phyloP scores from a whole-genome alignment of 1,140 invertebrate species.

The honey bee (Apis mellifera) region Amel_HAv3.1 CM009943.2:4138001-4138500 shows the following conservation, averaged over 20 bases:
- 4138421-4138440: neutral
- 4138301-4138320: neutral
- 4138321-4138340: conserved; percentile 27
- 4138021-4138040: conserved; percentile 73
- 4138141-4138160: conserved; percentile 42
- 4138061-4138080: conserved; percentile 59
- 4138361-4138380: neutral
- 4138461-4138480: neutral
- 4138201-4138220: neutral
- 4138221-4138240: neutral
- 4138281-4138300: neutral
- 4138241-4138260: neutral
- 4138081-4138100: conserved; percentile 60
- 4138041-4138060: conserved; percentile 63
- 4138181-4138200: neutral
- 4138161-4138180: conserved; percentile 41
- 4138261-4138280: neutral
- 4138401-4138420: conserved; percentile 10
- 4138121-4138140: neutral
- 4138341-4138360: neutral
- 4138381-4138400: neutral
- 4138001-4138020: conserved; percentile 11
- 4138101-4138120: conserved; percentile 43
- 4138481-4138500: conserved; percentile 8
- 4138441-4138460: neutral